phyloP scores from a whole-genome alignment of 1,140 invertebrate species.

The Drosophila pallidifrons region DNA sequence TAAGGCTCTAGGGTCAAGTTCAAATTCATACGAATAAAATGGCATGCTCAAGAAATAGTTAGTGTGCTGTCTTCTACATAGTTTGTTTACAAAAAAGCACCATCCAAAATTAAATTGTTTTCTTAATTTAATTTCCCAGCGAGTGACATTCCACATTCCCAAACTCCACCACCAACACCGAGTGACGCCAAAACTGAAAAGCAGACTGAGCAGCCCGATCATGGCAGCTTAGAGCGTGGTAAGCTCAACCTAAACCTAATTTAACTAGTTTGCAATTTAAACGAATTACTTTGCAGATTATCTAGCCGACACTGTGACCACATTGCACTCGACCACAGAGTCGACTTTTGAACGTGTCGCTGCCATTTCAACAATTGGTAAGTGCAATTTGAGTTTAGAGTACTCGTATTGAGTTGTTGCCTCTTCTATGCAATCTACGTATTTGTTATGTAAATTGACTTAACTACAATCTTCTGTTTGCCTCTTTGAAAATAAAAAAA shows the following conservation, averaged over 20 bases:
- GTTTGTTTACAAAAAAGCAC: too few species aligned
- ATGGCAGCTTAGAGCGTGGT: constrained; percentile 65
- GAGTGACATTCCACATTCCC: constrained; percentile 81
- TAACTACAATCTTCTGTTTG: constrained; percentile 66
- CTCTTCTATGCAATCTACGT: constrained; percentile 67
- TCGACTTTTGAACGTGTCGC: constrained; percentile 79
- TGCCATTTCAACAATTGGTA: constrained; percentile 83
- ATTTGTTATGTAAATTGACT: constrained; percentile 77
- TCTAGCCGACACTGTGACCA: constrained; percentile 72
- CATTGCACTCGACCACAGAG: constrained; percentile 78
- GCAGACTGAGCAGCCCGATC: constrained; percentile 53
- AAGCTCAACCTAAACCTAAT: constrained; percentile 5
- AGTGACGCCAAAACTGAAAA: constrained; percentile 78
- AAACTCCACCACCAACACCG: constrained; percentile 84
- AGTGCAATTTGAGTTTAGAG: constrained; percentile 57
- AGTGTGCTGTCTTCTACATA: too few species aligned
- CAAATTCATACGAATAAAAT: too few species aligned
- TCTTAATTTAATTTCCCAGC: constrained; percentile 37
- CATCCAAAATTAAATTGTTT: too few species aligned
- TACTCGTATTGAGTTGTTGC: constrained; percentile 43
- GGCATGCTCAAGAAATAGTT: too few species aligned
- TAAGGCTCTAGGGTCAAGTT: too few species aligned
- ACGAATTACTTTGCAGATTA: constrained; percentile 50
- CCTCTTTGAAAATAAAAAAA: constrained; percentile 65
- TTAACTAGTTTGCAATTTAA: neutral